These are phyloP conservation scores for Bubalus kerabau DNA, from an alignment of 2,113 vertebrate species.

Conservation along the genomic window DNA sequence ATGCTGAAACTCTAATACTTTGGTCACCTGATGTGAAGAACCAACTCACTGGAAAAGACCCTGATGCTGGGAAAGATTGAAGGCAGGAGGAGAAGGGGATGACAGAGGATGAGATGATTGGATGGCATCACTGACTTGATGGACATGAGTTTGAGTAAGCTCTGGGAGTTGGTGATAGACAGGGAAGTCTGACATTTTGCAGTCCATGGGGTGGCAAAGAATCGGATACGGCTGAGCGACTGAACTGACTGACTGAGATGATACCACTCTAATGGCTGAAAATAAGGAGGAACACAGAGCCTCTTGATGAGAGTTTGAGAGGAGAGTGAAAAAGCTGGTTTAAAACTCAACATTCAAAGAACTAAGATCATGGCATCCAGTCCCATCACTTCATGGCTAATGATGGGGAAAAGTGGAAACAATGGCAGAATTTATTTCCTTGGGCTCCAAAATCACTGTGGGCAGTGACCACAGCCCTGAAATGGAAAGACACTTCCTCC, in stretches of 20 bases:
- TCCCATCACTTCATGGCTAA: neutral
- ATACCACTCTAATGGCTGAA: neutral
- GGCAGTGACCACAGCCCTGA: neutral
- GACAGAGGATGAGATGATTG: neutral
- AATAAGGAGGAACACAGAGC: neutral
- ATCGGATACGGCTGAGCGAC: accelerated
- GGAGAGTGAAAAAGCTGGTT: neutral
- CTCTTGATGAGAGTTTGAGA: neutral
- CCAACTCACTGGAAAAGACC: neutral
- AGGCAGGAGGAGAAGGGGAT: neutral
- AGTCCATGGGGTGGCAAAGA: neutral
- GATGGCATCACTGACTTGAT: neutral
- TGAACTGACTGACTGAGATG: neutral
- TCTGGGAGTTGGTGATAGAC: neutral
- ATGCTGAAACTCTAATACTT: neutral
- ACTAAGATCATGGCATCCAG: neutral
- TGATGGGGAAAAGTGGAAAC: neutral
- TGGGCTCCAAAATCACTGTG: neutral
- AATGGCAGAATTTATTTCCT: neutral
- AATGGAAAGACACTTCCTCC: neutral
- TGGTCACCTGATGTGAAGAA: neutral
- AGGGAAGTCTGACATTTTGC: neutral
- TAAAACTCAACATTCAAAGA: neutral
- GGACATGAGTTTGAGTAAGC: neutral
- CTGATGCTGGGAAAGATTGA: neutral